Percentiles rank a stretch among this genome's conserved stretches.
These are phyloP conservation scores for Latrodectus geometricus DNA, from an alignment of 1,140 invertebrate species.

Conservation along the genomic window DNA sequence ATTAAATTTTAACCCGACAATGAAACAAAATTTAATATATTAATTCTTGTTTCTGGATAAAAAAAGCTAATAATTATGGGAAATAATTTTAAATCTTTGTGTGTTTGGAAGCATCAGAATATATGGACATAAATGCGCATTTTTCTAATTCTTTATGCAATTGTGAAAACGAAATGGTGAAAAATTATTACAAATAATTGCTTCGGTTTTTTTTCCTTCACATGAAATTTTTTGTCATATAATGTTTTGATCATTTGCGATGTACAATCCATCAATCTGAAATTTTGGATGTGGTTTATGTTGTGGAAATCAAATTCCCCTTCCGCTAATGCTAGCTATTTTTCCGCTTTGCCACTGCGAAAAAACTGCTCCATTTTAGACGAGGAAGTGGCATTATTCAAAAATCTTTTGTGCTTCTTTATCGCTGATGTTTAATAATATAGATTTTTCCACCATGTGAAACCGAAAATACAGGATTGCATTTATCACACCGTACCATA, in stretches of 20 bases:
- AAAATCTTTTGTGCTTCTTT: too few relatives aligned
- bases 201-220: constrained; percentile 29
- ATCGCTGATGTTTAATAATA: too few relatives aligned
- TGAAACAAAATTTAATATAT: constrained; percentile 34
- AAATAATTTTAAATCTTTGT: constrained; percentile 32
- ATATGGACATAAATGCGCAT: constrained; percentile 17
- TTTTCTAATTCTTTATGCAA: constrained; percentile 37
- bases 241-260: constrained; percentile 42
- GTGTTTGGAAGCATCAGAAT: constrained; percentile 21
- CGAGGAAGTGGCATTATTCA: constrained; percentile 19
- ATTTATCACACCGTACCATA: too few relatives aligned
- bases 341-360: not conserved
- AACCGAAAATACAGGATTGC: too few relatives aligned
- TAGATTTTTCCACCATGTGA: too few relatives aligned
- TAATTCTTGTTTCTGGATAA: constrained; percentile 19
- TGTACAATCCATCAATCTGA: constrained; percentile 22
- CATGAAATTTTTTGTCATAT: constrained; percentile 35
- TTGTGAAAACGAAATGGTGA: constrained; percentile 24
- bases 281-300: constrained; percentile 11
- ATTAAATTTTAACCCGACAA: constrained; percentile 31
- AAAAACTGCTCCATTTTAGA: constrained; percentile 18
- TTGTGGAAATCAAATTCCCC: constrained; percentile 8
- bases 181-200: constrained; percentile 33
- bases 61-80: constrained; percentile 27
- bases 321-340: constrained; percentile 19